phyloP scores from a whole-genome alignment of 2,888 invertebrate species.

The Julus scanicus region DNA sequence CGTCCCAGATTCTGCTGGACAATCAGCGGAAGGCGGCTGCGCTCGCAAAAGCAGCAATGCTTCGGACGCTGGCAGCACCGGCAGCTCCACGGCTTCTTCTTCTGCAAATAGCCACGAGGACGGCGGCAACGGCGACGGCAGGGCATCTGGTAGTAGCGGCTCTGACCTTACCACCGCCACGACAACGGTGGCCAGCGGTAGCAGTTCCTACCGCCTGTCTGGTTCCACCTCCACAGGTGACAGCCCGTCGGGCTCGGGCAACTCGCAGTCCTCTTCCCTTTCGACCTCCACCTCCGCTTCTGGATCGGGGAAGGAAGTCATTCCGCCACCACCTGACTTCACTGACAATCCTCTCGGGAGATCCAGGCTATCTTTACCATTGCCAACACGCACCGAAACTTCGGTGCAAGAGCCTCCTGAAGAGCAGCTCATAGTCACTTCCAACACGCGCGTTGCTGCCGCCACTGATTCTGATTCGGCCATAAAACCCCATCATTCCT shows the following conservation, averaged over 20 bases:
- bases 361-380: background rate
- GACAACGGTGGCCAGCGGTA: slow-evolving; percentile 26
- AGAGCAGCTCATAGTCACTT: background rate
- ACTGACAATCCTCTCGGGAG: background rate
- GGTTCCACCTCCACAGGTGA: slow-evolving; percentile 28
- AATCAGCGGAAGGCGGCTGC: slow-evolving; percentile 13
- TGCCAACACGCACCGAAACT: background rate
- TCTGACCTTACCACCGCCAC: slow-evolving; percentile 50
- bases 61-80: background rate
- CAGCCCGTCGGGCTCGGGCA: slow-evolving; percentile 14
- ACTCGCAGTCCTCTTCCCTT: slow-evolving; percentile 38
- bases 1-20: background rate
- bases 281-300: slow-evolving; percentile 44
- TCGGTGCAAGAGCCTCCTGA: background rate
- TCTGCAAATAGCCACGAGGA: background rate
- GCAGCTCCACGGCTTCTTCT: background rate
- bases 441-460: background rate
- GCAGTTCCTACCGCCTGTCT: slow-evolving; percentile 20
- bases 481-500: too few relatives aligned
- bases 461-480: too few relatives aligned
- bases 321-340: slow-evolving; percentile 52
- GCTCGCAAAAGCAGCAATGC: background rate
- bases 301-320: slow-evolving; percentile 51
- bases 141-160: slow-evolving; percentile 24
- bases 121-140: background rate